Evolutionary conservation across 2,888 invertebrate species (phyloP), one percentile per base, ranked within the genome.

Genomic region (Mythimna vitellina): DNA sequence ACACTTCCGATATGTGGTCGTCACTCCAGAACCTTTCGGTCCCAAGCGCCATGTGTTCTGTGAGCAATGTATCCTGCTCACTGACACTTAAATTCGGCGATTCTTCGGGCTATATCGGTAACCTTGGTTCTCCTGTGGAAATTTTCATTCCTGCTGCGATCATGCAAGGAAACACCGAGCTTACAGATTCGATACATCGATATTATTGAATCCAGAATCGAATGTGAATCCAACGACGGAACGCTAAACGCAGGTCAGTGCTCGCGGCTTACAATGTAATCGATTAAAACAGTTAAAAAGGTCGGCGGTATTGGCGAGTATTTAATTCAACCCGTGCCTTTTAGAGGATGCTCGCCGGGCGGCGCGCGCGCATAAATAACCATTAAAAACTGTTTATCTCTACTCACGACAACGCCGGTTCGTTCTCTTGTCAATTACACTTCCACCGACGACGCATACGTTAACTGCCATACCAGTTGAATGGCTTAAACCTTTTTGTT

Each of bases 391-490:
- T 89, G 90, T 92, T 93, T 93, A 93, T 93, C 92, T 89, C 87
- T 74, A 85, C 89, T 85, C 86, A 90, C 91, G 93, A 92, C 92
- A 92, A 85, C 85, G 83, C 87, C 81, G 89, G 80, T 87, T 89
- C 90, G 92, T 93, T 93, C 92, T 93, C 89, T 91, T 94, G 95
- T 94, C 95, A 94, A 94, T 94, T 94, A 93, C 90, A 86, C 83
- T 84, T 86, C 87, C 83, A 85, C 82, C 70, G 85, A 66, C 74
- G 73, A 85, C 83, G 88, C 87, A 87, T 87, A 84, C 86, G 84
- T 87, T 87, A 81, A 81, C 85, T 83, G 85, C 81, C 75, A 74
- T 81, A 80, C 83, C 76, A 80, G 79, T 81, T 81, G 79, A 83
- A 86, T 80, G 83, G 81, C 69, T 84, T 51, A 85, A 79, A 76